Evolutionary conservation across 2,888 invertebrate genomes (phyloP), one percentile per base, ranked within the genome.

Genomic region (Sturmia bella): DNA sequence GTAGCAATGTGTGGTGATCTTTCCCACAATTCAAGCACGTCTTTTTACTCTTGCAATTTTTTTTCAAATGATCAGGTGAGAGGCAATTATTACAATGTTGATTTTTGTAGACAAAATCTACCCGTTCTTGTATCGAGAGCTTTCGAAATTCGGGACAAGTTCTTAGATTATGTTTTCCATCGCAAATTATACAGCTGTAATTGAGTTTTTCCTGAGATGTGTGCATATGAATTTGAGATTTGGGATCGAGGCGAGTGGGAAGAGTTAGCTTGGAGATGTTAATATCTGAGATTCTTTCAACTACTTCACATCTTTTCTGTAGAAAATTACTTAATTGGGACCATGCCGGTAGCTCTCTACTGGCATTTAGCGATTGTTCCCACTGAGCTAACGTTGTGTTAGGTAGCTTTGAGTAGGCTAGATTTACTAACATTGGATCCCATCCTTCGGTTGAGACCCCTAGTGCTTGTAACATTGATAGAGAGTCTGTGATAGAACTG

Each of bases 41-140:
- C 19, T 54, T 39, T 43, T 56, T 68, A n/a, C 43, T 68, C 15
- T 3, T 12, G 6, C 68, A 68, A 7, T 43, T 52, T 9, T 37
- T 11, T 13, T 61, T 43, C 9, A 2, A 43, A 19, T 43, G 61
- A 5, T 12, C 9, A 13, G 7, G 19, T 19, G 19, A 19, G 5
- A 21, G 9, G 21, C 39, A 61, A 61, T 61, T 61, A 19, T 43
- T 61, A n/a, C 61, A 61, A 61, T 43, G 13, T 43, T 61, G 50
- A 19, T 52, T 66, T 21, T 50, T 66, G 12, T 32, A 66, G 2
- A 21, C 66, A 17, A 66, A 66, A 19, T 66, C 37, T 12, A 52
- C 50, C 1, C 52, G 13, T 39, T 64, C 50, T 12, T 50, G 64
- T 2, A 64, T 15, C 0, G 64, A 19, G n/a, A 64, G 17, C 13